Base-by-base conservation (phyloP, 1,140 invertebrate genomes). In the Drosophila teissieri region DNA sequence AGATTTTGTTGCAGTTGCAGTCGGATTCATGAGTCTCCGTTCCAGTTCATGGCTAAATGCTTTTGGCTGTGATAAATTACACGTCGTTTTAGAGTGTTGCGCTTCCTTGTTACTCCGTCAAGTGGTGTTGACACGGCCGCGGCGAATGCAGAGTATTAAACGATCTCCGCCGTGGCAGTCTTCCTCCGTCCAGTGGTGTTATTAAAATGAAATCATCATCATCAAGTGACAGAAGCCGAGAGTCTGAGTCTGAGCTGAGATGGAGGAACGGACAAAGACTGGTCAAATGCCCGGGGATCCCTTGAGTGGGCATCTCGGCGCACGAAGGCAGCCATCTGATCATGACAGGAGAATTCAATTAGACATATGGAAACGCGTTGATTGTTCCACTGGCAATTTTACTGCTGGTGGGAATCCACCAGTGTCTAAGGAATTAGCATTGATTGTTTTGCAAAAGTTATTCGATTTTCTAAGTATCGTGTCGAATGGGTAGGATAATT, bases 121-220 rank as follows among this genome's bases (percentile, higher is more conserved):
- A 84, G 81, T 80, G 81, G 80, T 84, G 80, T 84, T 84, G 80
- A 83, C 80, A 84, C 76, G 73, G 79, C 68, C 51, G 44, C 61
- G 46, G 61, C 62, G 54, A 63, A 53, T 37, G 70, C 67, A 61
- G 67, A 54, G 68, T 64, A 82, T 68, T 82, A 81, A 76, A 73
- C 65, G 73, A 70, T 70, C 51, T 54, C 34, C 22, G 10, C 49
- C n/a, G 40, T 44, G 27, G 51, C 49, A 37, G 19, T 37, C 56
- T 45, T 49, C n/a, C 42, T 42, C 45, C 75, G 58, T 58, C 80
- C 70, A 84, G 80, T 84, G 76, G 80, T 84, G 76, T 84, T 84
- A 84, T 84, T 84, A 84, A 84, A 84, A 84, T 84, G 80, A 84
- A 84, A 84, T 84, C 80, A 84, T 84, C 80, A 85, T 84, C 80